A percentile compares a stretch with the other conserved stretches of the same genome.
Evolutionary conservation across 2,797 vertebrate species (phyloP).

Genomic region (Eptatretus atami): DNA sequence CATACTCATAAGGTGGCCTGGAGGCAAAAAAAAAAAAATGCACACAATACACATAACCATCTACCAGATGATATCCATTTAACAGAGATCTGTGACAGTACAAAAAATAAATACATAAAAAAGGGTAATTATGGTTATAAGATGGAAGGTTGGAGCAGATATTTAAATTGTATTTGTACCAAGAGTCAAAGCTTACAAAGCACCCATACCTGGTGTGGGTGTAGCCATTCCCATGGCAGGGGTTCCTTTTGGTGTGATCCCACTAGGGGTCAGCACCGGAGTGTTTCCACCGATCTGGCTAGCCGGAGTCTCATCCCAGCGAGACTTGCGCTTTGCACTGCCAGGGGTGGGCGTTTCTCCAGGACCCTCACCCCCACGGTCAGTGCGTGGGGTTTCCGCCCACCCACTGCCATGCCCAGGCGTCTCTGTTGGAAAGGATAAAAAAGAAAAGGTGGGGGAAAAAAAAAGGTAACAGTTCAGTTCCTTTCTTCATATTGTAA

Average conservation of each 20-base stretch:
- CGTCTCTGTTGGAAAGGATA: conserved; percentile 25
- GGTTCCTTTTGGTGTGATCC: conserved; percentile 83
- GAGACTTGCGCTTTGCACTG: conserved; percentile 82
- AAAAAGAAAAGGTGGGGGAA: neutral
- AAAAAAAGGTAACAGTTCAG: neutral
- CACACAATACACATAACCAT: too few relatives aligned
- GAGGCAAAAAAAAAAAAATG: neutral
- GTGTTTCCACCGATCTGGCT: conserved; percentile 98
- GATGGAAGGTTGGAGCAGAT: too few relatives aligned
- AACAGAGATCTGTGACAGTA: too few relatives aligned
- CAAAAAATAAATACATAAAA: too few relatives aligned
- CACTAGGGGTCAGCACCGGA: conserved; percentile 52
- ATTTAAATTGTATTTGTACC: too few relatives aligned
- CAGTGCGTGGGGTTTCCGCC: conserved; percentile 84
- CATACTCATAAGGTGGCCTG: conserved; percentile 98
- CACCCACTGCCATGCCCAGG: conserved; percentile 87
- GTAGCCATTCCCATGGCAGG: conserved; percentile 98
- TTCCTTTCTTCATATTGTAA: too few relatives aligned
- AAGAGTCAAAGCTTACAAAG: too few relatives aligned
- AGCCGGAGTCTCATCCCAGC: conserved; percentile 89
- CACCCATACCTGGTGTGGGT: conserved; percentile 48
- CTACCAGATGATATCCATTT: too few relatives aligned
- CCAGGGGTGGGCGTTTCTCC: conserved; percentile 89
- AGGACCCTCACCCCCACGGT: conserved; percentile 74
- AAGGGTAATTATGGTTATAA: too few relatives aligned